These are phyloP conservation scores for Brachionus rotundiformis DNA, from an alignment of 1,140 invertebrate genomes.

Conservation along the genomic window DNA sequence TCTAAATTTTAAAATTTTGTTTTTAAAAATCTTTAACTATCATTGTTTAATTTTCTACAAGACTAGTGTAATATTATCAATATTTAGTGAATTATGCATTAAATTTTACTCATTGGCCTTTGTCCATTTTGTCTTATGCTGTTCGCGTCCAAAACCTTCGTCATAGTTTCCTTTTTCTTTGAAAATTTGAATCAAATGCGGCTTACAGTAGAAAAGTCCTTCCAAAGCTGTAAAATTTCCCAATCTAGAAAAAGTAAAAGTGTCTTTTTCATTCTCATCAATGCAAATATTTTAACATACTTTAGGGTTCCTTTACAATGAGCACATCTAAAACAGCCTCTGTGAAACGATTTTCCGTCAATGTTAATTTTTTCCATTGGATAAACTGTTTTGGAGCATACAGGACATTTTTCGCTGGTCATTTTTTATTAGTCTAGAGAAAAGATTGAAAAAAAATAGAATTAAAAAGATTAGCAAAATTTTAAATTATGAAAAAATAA, in stretches of 20 bases:
- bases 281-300: constrained; percentile 52
- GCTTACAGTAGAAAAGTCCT: constrained; percentile 75
- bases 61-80: not conserved
- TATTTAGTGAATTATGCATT: not conserved
- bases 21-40: not conserved
- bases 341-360: constrained; percentile 75
- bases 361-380: constrained; percentile 78
- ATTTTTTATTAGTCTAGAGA: constrained; percentile 1
- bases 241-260: constrained; percentile 68
- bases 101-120: constrained; percentile 32
- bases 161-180: constrained; percentile 82
- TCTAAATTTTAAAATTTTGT: not conserved
- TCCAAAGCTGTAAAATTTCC: constrained; percentile 76
- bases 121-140: constrained; percentile 65
- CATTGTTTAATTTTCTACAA: not conserved
- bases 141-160: constrained; percentile 71
- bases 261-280: not conserved
- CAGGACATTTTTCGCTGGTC: constrained; percentile 70
- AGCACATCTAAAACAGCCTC: constrained; percentile 77
- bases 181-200: constrained; percentile 79
- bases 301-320: constrained; percentile 69
- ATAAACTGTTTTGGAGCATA: constrained; percentile 76
- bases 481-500: not conserved
- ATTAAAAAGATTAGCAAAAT: not conserved
- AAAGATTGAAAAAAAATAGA: not conserved